These are phyloP conservation scores for Musca domestica DNA, from an alignment of 1,140 invertebrate genomes.

Conservation along the genomic window DNA sequence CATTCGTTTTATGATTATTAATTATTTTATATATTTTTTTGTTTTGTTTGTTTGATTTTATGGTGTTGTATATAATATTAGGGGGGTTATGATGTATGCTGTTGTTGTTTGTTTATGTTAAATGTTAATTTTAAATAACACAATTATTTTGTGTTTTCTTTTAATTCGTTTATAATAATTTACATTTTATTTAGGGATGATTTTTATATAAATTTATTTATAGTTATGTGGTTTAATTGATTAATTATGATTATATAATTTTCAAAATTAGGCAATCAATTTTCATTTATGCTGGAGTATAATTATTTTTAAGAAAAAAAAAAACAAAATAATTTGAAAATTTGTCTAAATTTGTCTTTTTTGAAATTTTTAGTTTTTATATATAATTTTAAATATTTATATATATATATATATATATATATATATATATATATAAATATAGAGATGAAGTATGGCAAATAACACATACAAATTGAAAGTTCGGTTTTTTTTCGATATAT, in stretches of 20 bases:
- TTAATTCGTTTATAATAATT: slow-evolving; percentile 1
- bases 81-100: too few relatives aligned
- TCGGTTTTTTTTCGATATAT: not conserved
- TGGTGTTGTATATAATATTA: too few relatives aligned
- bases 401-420: too few relatives aligned
- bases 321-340: not conserved
- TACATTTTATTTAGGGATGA: not conserved
- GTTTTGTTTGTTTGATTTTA: too few relatives aligned
- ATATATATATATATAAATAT: too few relatives aligned
- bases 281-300: too few relatives aligned
- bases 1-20: slow-evolving; percentile 20
- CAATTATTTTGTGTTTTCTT: not conserved
- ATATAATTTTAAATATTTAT: not conserved
- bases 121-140: not conserved
- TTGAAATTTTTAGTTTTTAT: not conserved
- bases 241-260: not conserved
- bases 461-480: slow-evolving; percentile 16
- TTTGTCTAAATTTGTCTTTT: not conserved
- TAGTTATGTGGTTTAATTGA: not conserved
- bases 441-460: not conserved
- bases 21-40: too few relatives aligned
- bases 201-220: slow-evolving; percentile 1
- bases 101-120: not conserved
- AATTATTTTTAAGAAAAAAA: not conserved
- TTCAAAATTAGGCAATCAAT: too few relatives aligned